Percentiles rank a stretch among this genome's conserved stretches.
phyloP scores from a whole-genome alignment of 2,113 vertebrate genomes.

The Talpa occidentalis region DNA sequence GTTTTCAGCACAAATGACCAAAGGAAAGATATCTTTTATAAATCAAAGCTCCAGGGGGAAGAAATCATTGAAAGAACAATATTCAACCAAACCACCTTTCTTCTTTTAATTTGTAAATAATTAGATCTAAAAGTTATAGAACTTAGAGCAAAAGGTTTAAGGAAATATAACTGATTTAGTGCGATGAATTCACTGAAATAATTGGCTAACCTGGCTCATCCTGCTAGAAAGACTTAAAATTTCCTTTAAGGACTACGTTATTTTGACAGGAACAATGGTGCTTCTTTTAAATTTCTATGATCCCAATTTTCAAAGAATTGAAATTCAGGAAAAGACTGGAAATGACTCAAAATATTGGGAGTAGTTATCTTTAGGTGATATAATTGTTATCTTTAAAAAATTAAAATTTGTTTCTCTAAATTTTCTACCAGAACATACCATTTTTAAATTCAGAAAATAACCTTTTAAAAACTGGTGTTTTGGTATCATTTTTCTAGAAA shows the following conservation, averaged over 20 bases:
- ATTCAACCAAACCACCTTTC: not conserved
- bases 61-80: not conserved
- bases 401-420: constrained; percentile 19
- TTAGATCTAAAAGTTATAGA: not conserved
- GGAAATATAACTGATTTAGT: not conserved
- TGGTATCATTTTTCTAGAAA: constrained; percentile 44
- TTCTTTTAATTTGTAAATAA: not conserved
- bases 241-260: not conserved
- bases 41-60: not conserved
- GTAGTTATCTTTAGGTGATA: not conserved
- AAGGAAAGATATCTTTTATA: not conserved
- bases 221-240: not conserved
- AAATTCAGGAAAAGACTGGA: not conserved
- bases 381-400: not conserved
- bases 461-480: not conserved
- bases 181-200: not conserved
- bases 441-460: constrained; percentile 53
- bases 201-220: not conserved
- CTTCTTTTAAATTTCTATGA: not conserved
- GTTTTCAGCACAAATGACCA: not conserved
- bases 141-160: not conserved
- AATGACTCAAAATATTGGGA: not conserved
- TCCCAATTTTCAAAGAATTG: constrained; percentile 46
- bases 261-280: not conserved
- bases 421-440: not conserved